These are phyloP conservation scores for Polia nebulosa DNA, from an alignment of 2,888 invertebrate genomes.

Conservation along the genomic window DNA sequence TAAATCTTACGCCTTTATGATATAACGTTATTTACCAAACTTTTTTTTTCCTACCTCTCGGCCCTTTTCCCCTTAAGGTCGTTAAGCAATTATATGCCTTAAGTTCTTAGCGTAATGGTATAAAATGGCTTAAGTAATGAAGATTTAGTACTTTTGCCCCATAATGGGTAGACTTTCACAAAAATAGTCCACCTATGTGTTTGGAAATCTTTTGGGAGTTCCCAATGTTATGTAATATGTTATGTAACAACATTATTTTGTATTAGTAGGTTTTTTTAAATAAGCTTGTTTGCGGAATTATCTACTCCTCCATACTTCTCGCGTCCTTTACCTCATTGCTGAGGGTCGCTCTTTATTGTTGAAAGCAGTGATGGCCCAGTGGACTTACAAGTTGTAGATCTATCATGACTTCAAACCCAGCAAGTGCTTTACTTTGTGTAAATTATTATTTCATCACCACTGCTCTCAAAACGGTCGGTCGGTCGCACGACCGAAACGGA, in stretches of 20 bases:
- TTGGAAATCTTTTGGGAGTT: conserved; percentile 48
- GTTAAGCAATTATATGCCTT: conserved; percentile 67
- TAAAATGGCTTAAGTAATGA: conserved; percentile 64
- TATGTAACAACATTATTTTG: conserved; percentile 22
- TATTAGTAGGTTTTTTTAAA: neutral
- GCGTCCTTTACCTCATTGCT: too few relatives aligned
- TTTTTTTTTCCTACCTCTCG: conserved; percentile 54
- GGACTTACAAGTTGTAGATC: too few relatives aligned
- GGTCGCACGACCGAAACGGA: too few relatives aligned
- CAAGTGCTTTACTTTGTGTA: too few relatives aligned
- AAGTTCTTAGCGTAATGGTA: conserved; percentile 64
- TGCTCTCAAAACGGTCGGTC: too few relatives aligned
- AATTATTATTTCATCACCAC: too few relatives aligned
- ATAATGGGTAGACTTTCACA: conserved; percentile 51
- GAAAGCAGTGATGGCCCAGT: too few relatives aligned
- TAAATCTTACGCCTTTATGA: conserved; percentile 67
- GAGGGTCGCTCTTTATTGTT: too few relatives aligned
- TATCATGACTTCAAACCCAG: too few relatives aligned
- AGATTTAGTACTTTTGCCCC: conserved; percentile 57
- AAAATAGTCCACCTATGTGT: conserved; percentile 60
- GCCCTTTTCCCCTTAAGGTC: conserved; percentile 46
- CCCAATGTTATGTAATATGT: conserved; percentile 33
- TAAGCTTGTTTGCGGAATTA: neutral
- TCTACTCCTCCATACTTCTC: too few relatives aligned
- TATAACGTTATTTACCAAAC: conserved; percentile 66